Percentiles rank a stretch among this genome's conserved stretches.
Evolutionary conservation across 1,140 invertebrate species (phyloP).

Genomic region (Drosophila neocordata): DNA sequence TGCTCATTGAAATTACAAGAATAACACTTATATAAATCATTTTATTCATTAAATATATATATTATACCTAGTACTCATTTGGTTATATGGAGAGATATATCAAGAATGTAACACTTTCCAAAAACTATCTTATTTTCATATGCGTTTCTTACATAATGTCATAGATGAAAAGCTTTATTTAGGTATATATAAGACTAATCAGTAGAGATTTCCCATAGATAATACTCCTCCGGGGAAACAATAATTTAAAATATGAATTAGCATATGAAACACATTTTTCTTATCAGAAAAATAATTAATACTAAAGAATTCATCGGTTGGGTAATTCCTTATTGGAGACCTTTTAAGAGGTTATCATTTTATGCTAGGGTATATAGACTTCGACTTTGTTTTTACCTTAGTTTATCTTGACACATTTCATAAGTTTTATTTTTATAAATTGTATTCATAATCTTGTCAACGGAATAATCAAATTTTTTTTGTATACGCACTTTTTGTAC

Average conservation of each 20-base stretch:
- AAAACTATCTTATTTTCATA: too few species aligned
- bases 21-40: background rate
- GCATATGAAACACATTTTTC: background rate
- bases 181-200: background rate
- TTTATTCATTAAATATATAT: background rate
- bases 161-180: too few species aligned
- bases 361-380: background rate
- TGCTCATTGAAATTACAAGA: background rate
- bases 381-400: background rate
- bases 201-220: background rate
- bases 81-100: background rate
- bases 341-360: too few species aligned
- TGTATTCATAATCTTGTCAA: constrained; percentile 12
- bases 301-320: background rate
- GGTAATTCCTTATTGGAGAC: background rate
- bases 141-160: too few species aligned
- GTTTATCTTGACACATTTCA: constrained; percentile 16
- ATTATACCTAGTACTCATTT: background rate
- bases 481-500: constrained; percentile 10
- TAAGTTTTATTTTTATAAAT: constrained; percentile 13
- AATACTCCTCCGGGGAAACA: too few species aligned
- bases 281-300: background rate
- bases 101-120: too few species aligned
- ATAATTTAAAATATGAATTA: too few species aligned
- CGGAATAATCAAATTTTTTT: constrained; percentile 1